Evolutionary conservation across 1,140 invertebrate genomes (phyloP), one percentile per base, ranked within the genome.

Genomic region (Neodiprion lecontei): DNA sequence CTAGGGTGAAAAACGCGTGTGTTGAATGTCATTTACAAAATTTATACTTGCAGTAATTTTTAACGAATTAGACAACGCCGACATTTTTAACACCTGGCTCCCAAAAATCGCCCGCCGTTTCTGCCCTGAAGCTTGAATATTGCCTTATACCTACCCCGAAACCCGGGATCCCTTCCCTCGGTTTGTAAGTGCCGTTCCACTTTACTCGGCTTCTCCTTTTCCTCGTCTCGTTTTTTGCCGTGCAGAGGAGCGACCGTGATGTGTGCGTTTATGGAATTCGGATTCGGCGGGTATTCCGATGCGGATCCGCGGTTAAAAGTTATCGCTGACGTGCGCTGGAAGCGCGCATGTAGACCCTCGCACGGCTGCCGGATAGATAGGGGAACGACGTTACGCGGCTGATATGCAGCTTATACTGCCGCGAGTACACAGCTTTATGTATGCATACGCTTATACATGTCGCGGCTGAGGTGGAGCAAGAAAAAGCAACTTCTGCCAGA

Each of bases 211-310:
- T 5, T 40, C 28, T 40, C 28, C 1, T 40, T 21, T 5, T 40
- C 28, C 28, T 40, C 28, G 28, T 40, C 28, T 40, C 5, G 2
- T 40, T 40, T 40, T 40, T 5, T 5, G 28, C 28, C 28, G 28
- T 40, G 28, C 28, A 40, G 28, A 40, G 28, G 28, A 40, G 28
- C 17, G 17, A 21, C 0, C 17, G 17, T 21, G 17, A 21, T 53
- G 50, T 53, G 50, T 53, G 50, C n/a, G 11, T 61, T 61, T 61
- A 61, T 61, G 53, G 53, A 61, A 14, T 61, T 61, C n/a, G 53
- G n/a, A 61, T 61, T 61, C 53, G 53, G 53, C n/a, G 11, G 28
- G 28, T 40, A 61, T 61, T 61, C 53, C 53, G 28, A 40, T 40
- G 28, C n/a, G 53, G 53, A 61, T 14, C 53, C n/a, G 28, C 28